Conservation (phyloP, 1,140 invertebrate genomes). For the Frieseomelitta varia region DNA sequence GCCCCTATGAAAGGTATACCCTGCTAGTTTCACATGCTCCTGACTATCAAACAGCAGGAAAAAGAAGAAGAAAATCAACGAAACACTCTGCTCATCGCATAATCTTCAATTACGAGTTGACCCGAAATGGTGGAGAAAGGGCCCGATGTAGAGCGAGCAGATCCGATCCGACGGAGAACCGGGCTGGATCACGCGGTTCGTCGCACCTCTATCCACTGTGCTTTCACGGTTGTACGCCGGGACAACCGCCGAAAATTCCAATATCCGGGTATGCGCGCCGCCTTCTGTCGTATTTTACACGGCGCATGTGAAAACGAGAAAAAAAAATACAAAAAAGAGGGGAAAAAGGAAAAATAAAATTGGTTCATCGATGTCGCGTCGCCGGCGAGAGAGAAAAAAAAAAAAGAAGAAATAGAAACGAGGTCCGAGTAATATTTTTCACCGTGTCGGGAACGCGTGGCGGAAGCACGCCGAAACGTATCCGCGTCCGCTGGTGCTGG, state of each 20-base stretch:
- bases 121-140: too few species aligned
- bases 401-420: background rate
- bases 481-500: too few species aligned
- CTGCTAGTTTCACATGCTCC: too few species aligned
- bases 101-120: background rate
- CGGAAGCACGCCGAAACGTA: background rate
- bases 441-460: background rate
- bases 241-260: constrained; percentile 31
- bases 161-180: background rate
- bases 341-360: background rate
- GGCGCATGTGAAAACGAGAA: background rate
- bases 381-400: too few species aligned
- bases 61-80: background rate
- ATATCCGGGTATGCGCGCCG: constrained; percentile 15
- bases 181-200: constrained; percentile 1
- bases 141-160: background rate
- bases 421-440: constrained; percentile 3
- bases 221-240: constrained; percentile 16
- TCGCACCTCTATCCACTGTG: background rate
- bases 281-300: constrained; percentile 8
- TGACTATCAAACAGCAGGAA: too few species aligned
- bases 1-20: too few species aligned
- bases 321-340: too few species aligned
- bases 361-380: constrained; percentile 6
- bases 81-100: background rate